Conservation (phyloP, 1,140 invertebrate genomes). For the Drosophila burlai region DNA sequence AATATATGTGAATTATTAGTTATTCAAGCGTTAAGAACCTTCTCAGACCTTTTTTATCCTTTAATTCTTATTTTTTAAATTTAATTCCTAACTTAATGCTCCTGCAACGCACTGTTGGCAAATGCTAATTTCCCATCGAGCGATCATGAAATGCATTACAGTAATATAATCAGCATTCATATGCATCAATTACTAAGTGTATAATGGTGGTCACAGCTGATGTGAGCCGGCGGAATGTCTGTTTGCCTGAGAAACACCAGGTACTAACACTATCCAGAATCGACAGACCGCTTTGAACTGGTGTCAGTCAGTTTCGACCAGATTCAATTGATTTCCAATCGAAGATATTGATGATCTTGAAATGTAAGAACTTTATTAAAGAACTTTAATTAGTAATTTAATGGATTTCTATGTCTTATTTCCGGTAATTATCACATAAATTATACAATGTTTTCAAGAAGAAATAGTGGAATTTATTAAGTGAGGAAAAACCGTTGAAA, state of each 20-base stretch:
- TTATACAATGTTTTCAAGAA: no score
- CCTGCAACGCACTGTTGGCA: slow-evolving; percentile 17
- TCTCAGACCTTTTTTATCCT: background rate
- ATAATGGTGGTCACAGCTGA: slow-evolving; percentile 45
- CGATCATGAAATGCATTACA: slow-evolving; percentile 29
- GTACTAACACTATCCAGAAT: slow-evolving; percentile 21
- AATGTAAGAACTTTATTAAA: background rate
- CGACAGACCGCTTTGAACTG: slow-evolving; percentile 43
- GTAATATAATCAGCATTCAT: slow-evolving; percentile 28
- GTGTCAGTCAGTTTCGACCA: slow-evolving; percentile 50
- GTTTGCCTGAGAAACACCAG: slow-evolving; percentile 18
- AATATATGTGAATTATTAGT: no score
- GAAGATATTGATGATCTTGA: background rate
- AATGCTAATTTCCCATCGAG: slow-evolving; percentile 18
- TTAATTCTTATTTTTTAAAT: no score
- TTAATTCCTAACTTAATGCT: background rate
- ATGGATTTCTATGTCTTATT: background rate
- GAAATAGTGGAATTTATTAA: no score
- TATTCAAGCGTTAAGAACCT: no score
- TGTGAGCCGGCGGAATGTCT: slow-evolving; percentile 24
- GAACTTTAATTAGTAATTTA: background rate
- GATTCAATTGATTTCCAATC: background rate
- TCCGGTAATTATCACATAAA: no score
- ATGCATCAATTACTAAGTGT: slow-evolving; percentile 38
- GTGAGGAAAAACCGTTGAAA: no score